phyloP scores from a whole-genome alignment of 2,113 vertebrate species.

The Callorhinus ursinus region DNA sequence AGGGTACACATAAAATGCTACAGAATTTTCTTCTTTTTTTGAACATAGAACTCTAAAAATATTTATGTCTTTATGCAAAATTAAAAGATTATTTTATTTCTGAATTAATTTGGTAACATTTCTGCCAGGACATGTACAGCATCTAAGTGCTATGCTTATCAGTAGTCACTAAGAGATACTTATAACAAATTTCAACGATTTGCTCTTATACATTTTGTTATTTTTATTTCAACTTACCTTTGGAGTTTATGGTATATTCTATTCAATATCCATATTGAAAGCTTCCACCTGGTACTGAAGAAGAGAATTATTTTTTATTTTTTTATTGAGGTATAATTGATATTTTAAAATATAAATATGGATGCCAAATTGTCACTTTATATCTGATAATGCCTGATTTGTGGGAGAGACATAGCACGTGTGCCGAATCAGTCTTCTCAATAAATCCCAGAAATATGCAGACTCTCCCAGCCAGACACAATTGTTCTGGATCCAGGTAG shows the following conservation, averaged over 20 bases:
- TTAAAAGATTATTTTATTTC: neutral
- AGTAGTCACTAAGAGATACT: neutral
- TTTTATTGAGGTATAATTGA: neutral
- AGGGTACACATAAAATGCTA: neutral
- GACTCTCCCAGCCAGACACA: no score
- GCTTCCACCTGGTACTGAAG: neutral
- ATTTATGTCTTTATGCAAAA: neutral
- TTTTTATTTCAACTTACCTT: neutral
- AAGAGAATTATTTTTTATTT: neutral
- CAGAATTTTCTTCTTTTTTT: neutral
- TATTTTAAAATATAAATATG: neutral
- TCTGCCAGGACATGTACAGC: neutral
- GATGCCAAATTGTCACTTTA: neutral
- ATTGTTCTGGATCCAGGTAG: neutral
- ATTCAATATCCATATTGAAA: neutral
- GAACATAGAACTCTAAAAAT: neutral
- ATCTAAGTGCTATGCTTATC: neutral
- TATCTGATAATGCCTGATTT: neutral
- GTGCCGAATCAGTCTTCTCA: neutral
- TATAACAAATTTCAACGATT: neutral
- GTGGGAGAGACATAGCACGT: neutral
- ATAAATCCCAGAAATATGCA: neutral
- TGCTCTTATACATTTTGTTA: neutral
- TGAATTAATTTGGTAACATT: neutral
- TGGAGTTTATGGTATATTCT: neutral